These are phyloP conservation scores for Enteromius mattozi DNA, from an alignment of 2,797 vertebrate species.

Conservation along the genomic window DNA sequence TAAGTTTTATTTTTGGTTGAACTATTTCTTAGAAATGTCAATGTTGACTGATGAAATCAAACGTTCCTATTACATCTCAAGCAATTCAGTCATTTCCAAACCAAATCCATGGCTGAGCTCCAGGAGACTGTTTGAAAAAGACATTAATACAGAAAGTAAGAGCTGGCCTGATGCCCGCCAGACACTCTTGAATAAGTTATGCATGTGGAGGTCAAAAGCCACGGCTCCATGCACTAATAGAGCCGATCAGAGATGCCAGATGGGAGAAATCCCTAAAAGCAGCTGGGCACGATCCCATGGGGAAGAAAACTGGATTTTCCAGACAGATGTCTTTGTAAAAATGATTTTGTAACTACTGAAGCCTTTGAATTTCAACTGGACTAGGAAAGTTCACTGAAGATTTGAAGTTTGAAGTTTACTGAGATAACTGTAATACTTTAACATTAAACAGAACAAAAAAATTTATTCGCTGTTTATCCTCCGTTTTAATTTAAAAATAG, in stretches of 20 bases:
- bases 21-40: background rate
- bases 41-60: background rate
- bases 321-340: slow-evolving; percentile 44
- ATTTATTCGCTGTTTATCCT: background rate
- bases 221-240: slow-evolving; percentile 39
- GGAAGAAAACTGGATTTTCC: slow-evolving; percentile 38
- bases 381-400: background rate
- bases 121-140: slow-evolving; percentile 20
- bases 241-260: slow-evolving; percentile 57
- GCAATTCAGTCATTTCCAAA: background rate
- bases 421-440: background rate
- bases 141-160: slow-evolving; percentile 6
- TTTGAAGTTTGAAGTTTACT: background rate
- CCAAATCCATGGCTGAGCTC: slow-evolving; percentile 16
- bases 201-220: slow-evolving; percentile 40
- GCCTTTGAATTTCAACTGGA: background rate
- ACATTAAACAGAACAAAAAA: background rate
- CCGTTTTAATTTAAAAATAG: background rate
- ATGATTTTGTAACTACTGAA: background rate
- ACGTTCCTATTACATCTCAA: background rate
- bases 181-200: slow-evolving; percentile 50
- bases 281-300: slow-evolving; percentile 55
- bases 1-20: background rate
- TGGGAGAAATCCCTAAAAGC: slow-evolving; percentile 55
- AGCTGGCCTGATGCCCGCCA: slow-evolving; percentile 42